Evolutionary conservation across 2,888 invertebrate genomes (phyloP).

Genomic region (Lasioglossum morio): DNA sequence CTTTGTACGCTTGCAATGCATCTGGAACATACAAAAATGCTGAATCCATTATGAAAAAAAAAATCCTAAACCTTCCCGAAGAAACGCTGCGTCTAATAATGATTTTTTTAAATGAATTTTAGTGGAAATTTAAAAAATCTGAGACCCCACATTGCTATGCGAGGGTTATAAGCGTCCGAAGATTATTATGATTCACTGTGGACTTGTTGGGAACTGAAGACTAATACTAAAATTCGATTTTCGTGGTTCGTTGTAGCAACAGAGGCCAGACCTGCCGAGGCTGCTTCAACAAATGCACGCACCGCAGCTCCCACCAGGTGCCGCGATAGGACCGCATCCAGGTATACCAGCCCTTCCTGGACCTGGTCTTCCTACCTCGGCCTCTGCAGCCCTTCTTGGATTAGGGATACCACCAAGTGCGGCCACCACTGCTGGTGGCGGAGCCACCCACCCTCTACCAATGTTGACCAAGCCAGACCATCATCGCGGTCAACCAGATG

Average conservation of each 20-base stretch:
- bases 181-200: background rate
- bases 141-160: too few species aligned
- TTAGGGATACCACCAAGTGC: slow-evolving; percentile 84
- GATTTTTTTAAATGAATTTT: too few species aligned
- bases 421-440: slow-evolving; percentile 87
- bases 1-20: background rate
- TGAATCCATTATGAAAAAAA: background rate
- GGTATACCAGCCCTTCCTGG: slow-evolving; percentile 87
- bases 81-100: too few species aligned
- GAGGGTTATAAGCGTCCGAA: too few species aligned
- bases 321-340: slow-evolving; percentile 90
- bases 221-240: slow-evolving; percentile 5
- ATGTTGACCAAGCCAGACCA: slow-evolving; percentile 92
- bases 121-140: too few species aligned
- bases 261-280: slow-evolving; percentile 93
- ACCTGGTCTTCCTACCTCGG: slow-evolving; percentile 84
- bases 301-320: slow-evolving; percentile 90
- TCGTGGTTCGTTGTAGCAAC: slow-evolving; percentile 89
- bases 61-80: too few species aligned
- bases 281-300: slow-evolving; percentile 97
- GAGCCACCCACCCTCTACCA: slow-evolving; percentile 90
- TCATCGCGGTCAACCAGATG: slow-evolving; percentile 88
- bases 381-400: slow-evolving; percentile 85
- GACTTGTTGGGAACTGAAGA: background rate
- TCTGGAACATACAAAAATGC: background rate